Evolutionary conservation across 2,113 vertebrate genomes (phyloP), one percentile per base, ranked within the genome.

Genomic region (Caranx melampygus): DNA sequence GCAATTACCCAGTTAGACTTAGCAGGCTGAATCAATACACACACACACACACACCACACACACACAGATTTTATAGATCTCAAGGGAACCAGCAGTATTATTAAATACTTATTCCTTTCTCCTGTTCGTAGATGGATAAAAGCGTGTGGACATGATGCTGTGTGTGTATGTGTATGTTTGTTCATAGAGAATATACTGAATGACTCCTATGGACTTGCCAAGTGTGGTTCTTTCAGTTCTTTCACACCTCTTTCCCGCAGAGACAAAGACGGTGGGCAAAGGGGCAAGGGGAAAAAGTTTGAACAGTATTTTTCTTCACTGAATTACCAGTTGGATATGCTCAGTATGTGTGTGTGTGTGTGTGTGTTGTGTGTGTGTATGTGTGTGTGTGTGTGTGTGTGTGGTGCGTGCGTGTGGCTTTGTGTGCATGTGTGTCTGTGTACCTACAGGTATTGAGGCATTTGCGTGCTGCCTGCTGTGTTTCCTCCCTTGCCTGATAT

Each of bases 1-100:
- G 71, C 83, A 93, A 90, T 93, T 88, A 88, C 75, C 80, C 72
- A 73, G 60, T 92, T 82, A 78, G 82, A 81, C 85, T 69, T 13
- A 78, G 57, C 59, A 83, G 80, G 71, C 57, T 33, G 72, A 90
- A 90, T 92, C 88, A 81, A 91, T 90, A 42, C 67, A 57, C 51
- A 42, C 37, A 45, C 54, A 58, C 52, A 33, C 42, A 40, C 26
- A 54, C 10, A 35, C 66, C 54, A 58, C 68, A 34, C 42, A 40
- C 26, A 55, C 11, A 35, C 66, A 37, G 73, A 44, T 71, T 55
- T 57, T n/a, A 72, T 80, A 70, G 70, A 82, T 83, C 78, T 83
- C 78, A 7, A 31, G 80, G 86, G 72, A 78, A 75, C 59, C 70
- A 51, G 34, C 37, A 67, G 47, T 72, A 75, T 82, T 85, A 85